Evolutionary conservation across 2,797 vertebrate genomes (phyloP).

Genomic region (Danio albolineatus): DNA sequence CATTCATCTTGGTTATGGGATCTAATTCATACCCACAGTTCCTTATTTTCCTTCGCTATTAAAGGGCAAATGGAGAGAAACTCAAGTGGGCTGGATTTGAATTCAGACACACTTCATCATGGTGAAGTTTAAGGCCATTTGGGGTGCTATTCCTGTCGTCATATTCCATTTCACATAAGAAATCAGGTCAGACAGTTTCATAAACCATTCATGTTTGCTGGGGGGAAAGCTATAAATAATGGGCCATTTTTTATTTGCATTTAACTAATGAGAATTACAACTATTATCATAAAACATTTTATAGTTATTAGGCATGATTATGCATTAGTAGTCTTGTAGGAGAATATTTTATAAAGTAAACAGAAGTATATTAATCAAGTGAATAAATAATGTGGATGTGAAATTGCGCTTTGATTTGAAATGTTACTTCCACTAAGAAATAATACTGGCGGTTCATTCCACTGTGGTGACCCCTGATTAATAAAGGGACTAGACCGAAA

Average conservation of each 20-base stretch:
- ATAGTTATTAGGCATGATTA: background rate
- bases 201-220: constrained; percentile 42
- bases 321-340: constrained; percentile 9
- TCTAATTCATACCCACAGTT: constrained; percentile 51
- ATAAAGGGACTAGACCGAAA: too few relatives aligned
- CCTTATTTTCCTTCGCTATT: constrained; percentile 57
- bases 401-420: background rate
- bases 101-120: constrained; percentile 60
- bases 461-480: too few relatives aligned
- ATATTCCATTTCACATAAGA: constrained; percentile 52
- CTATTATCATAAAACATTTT: background rate
- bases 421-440: background rate
- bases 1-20: constrained; percentile 54
- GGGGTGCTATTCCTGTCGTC: constrained; percentile 48
- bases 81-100: constrained; percentile 54
- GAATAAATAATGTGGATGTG: background rate
- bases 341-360: background rate
- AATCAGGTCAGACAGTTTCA: constrained; percentile 58
- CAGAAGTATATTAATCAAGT: background rate
- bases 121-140: constrained; percentile 57
- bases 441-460: too few relatives aligned
- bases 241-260: constrained; percentile 16
- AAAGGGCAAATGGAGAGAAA: constrained; percentile 58
- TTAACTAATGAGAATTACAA: constrained; percentile 23
- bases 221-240: constrained; percentile 34